phyloP scores from a whole-genome alignment of 2,797 vertebrate species.

The Diplodus sargus region DNA sequence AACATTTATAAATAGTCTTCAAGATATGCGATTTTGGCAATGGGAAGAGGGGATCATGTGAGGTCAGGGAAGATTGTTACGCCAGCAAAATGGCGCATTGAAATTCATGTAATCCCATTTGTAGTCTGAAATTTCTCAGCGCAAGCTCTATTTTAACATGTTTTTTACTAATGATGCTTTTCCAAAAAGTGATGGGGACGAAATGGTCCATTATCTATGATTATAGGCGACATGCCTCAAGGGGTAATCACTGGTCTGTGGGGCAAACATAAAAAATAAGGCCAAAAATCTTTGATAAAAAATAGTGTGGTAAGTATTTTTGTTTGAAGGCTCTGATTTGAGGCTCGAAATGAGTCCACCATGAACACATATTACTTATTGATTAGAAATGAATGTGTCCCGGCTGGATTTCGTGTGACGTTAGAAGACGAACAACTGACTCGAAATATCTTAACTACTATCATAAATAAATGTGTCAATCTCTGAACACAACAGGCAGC shows the following conservation, averaged over 20 bases:
- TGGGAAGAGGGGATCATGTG: no score
- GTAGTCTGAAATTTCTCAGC: no score
- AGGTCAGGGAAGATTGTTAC: no score
- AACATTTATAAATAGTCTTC: no score
- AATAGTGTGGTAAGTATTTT: background rate
- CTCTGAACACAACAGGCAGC: slow-evolving; percentile 43
- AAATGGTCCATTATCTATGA: no score
- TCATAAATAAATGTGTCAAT: slow-evolving; percentile 28
- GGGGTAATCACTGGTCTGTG: background rate
- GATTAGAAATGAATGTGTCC: slow-evolving; percentile 23
- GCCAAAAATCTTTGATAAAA: background rate
- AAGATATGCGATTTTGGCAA: no score
- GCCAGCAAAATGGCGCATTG: no score
- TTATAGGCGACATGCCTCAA: no score
- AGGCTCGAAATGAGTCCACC: slow-evolving; percentile 11
- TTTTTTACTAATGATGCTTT: no score
- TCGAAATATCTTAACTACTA: slow-evolving; percentile 8
- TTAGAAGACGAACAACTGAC: slow-evolving; percentile 13
- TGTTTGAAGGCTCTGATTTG: background rate
- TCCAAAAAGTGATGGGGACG: no score
- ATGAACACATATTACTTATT: slow-evolving; percentile 16
- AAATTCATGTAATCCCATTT: no score
- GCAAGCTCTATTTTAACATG: no score
- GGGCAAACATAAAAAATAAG: slow-evolving; percentile 2
- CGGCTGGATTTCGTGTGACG: slow-evolving; percentile 5